Conservation (phyloP, 2,113 vertebrate species). For the Nesogale talazaci region DNA sequence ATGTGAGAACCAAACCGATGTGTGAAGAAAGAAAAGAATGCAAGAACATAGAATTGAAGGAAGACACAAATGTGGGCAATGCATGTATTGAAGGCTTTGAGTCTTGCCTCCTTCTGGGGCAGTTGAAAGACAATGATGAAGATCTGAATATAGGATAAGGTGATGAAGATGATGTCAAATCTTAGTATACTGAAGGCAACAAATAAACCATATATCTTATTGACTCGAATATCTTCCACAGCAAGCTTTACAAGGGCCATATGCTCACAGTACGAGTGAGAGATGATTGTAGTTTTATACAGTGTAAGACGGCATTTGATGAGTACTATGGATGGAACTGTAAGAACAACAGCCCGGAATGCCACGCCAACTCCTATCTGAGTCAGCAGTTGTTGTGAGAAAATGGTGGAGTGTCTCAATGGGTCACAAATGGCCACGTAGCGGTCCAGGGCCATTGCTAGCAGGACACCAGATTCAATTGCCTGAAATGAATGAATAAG, state of each 20-base stretch:
- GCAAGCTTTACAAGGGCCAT: constrained; percentile 70
- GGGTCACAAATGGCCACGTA: background rate
- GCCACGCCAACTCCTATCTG: constrained; percentile 18
- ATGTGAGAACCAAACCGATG: constrained; percentile 70
- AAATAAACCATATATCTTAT: constrained; percentile 55
- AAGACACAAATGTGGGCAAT: constrained; percentile 72
- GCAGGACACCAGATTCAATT: background rate
- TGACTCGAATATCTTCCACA: constrained; percentile 12
- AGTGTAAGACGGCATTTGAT: constrained; percentile 17
- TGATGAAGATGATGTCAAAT: constrained; percentile 65
- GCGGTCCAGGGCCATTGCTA: background rate
- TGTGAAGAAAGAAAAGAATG: constrained; percentile 33
- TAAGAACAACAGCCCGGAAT: background rate
- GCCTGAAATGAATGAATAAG: constrained; percentile 62
- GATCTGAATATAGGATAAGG: constrained; percentile 62
- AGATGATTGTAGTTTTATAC: constrained; percentile 35
- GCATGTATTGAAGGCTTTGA: constrained; percentile 72
- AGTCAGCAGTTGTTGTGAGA: constrained; percentile 28
- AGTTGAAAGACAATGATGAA: constrained; percentile 64
- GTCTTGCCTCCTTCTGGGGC: constrained; percentile 55
- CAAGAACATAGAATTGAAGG: constrained; percentile 61
- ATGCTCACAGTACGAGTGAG: background rate
- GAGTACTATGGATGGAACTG: background rate
- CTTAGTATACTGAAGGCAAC: constrained; percentile 64
- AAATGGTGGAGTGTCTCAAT: background rate